phyloP scores from a whole-genome alignment of 2,113 vertebrate genomes.

The Actenoides lindsayi region DNA sequence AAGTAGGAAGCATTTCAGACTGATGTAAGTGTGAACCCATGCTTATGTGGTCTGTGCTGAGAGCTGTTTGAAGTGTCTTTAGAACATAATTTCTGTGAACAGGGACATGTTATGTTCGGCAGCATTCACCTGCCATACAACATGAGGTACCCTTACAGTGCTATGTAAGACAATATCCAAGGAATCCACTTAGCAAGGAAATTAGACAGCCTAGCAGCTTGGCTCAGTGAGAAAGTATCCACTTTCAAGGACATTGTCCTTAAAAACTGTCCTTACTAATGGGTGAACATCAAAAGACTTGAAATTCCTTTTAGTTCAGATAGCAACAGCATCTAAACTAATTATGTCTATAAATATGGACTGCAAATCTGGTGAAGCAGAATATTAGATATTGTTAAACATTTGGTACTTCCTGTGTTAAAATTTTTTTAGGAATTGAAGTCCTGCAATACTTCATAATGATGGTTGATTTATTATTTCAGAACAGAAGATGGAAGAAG shows the following conservation, averaged over 20 bases:
- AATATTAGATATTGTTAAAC: neutral
- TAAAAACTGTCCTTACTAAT: neutral
- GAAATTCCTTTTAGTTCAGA: neutral
- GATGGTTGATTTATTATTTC: neutral
- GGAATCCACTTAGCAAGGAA: neutral
- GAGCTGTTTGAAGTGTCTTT: neutral
- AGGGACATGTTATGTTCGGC: neutral
- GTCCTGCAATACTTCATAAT: neutral
- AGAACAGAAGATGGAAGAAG: neutral
- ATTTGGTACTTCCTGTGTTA: neutral
- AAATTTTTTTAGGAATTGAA: neutral
- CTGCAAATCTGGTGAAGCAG: neutral
- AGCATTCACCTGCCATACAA: neutral
- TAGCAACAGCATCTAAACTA: neutral
- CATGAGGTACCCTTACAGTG: neutral
- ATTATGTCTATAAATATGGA: neutral
- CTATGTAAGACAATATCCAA: neutral
- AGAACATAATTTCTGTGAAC: neutral
- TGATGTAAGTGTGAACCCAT: neutral
- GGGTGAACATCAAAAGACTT: neutral
- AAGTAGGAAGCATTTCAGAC: neutral
- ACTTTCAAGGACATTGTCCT: neutral
- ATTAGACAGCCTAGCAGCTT: neutral
- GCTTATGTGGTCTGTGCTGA: neutral
- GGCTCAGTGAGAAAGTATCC: neutral